Percentiles rank a stretch among this genome's conserved stretches.
Evolutionary conservation across 2,797 vertebrate genomes (phyloP).

Genomic region (Synaphobranchus kaupii): DNA sequence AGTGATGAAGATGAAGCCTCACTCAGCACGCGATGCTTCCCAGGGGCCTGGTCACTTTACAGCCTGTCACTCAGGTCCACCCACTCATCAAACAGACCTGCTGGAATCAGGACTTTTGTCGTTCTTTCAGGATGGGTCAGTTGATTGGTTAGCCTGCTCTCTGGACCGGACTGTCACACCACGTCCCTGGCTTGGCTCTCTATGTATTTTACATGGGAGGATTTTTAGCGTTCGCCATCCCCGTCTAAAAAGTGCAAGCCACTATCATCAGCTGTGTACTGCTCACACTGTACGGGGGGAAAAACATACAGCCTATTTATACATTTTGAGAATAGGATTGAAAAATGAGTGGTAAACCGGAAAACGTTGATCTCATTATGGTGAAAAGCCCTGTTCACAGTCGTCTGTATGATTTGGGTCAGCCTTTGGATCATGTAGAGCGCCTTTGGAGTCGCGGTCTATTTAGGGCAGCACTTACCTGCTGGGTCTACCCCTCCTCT

Average conservation of each 20-base stretch:
- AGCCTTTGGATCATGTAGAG: conserved; percentile 39
- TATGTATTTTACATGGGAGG: conserved; percentile 2
- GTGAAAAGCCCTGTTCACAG: neutral
- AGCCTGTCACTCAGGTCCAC: neutral
- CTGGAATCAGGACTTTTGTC: conserved; percentile 19
- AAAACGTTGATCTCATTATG: neutral
- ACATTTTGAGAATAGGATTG: neutral
- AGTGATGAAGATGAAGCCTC: neutral
- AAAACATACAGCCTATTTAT: neutral
- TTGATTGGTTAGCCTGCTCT: conserved; percentile 13
- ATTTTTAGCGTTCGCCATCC: neutral
- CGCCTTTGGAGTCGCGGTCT: conserved; percentile 15
- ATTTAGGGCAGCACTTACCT: conserved; percentile 15
- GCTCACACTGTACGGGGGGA: neutral
- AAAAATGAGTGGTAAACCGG: neutral
- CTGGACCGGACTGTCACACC: neutral
- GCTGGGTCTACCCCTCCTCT: conserved; percentile 21
- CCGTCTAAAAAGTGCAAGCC: neutral
- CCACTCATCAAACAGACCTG: conserved; percentile 16
- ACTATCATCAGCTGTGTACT: neutral
- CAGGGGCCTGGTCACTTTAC: neutral
- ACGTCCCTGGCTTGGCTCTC: conserved; percentile 5
- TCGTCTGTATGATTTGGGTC: conserved; percentile 24
- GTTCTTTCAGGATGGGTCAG: conserved; percentile 18
- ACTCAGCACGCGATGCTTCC: neutral